phyloP scores from a whole-genome alignment of 2,888 invertebrate genomes.

The Herminia tarsipennalis region DNA sequence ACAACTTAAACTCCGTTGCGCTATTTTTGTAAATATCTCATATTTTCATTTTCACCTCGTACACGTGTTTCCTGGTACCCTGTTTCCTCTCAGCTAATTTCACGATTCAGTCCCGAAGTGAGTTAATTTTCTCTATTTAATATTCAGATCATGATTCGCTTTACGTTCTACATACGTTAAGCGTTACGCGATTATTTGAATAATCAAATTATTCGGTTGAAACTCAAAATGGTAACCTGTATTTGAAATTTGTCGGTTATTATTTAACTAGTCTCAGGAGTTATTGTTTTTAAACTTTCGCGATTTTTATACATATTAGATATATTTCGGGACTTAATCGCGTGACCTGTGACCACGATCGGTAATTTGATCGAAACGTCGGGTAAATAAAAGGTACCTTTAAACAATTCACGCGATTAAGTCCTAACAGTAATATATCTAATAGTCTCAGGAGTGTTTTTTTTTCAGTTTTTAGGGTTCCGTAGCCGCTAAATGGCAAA shows the following conservation, averaged over 20 bases:
- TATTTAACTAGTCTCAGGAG: too few species aligned
- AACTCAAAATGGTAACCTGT: constrained; percentile 22
- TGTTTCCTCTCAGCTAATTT: constrained; percentile 31
- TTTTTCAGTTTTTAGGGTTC: too few species aligned
- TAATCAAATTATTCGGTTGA: constrained; percentile 35
- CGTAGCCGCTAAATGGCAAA: too few species aligned
- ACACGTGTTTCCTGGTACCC: constrained; percentile 27
- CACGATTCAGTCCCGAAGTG: constrained; percentile 33
- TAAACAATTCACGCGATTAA: too few species aligned
- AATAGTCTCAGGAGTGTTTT: too few species aligned
- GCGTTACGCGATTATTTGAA: constrained; percentile 36
- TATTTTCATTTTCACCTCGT: constrained; percentile 29
- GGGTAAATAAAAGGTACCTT: too few species aligned
- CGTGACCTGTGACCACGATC: too few species aligned
- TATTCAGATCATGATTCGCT: constrained; percentile 29
- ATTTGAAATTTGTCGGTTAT: background rate
- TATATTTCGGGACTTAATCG: too few species aligned
- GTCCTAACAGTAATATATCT: too few species aligned
- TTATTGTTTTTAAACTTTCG: too few species aligned
- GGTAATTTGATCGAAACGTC: too few species aligned
- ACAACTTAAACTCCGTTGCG: constrained; percentile 2
- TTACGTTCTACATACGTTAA: constrained; percentile 30
- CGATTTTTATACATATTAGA: too few species aligned
- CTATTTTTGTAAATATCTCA: constrained; percentile 17
- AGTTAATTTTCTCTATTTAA: constrained; percentile 39